These are phyloP conservation scores for Paramormyrops hopkinsi DNA, from an alignment of 2,797 vertebrate genomes.

Conservation along the genomic window DNA sequence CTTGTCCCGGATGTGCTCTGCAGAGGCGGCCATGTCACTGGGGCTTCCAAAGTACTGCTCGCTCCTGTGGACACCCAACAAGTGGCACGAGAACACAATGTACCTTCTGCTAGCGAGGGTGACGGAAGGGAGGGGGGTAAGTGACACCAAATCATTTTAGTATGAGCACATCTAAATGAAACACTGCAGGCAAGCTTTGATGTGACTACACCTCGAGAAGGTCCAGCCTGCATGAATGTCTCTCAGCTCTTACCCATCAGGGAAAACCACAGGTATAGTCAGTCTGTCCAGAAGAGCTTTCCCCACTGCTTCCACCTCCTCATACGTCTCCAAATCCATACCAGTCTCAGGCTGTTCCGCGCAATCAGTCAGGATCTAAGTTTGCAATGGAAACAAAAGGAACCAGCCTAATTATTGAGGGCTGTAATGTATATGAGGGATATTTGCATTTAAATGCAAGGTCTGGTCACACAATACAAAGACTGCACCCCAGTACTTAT, in stretches of 20 bases:
- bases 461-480: not conserved
- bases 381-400: not conserved
- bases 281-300: slow-evolving; percentile 89
- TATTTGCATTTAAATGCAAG: not conserved
- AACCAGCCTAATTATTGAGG: slow-evolving; percentile 23
- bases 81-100: not conserved
- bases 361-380: slow-evolving; percentile 71
- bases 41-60: slow-evolving; percentile 94
- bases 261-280: slow-evolving; percentile 86
- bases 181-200: not conserved
- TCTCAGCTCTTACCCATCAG: slow-evolving; percentile 79
- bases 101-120: not conserved
- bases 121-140: not conserved
- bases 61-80: slow-evolving; percentile 60
- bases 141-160: not conserved
- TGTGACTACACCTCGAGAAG: not conserved
- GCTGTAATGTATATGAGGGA: not conserved
- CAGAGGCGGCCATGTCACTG: slow-evolving; percentile 82
- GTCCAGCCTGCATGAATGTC: not conserved
- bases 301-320: slow-evolving; percentile 84
- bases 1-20: slow-evolving; percentile 85
- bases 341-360: slow-evolving; percentile 64
- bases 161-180: not conserved
- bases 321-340: slow-evolving; percentile 71
- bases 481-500: not conserved